Conservation (phyloP, 2,888 invertebrate genomes). For the Brachylomia viminalis region DNA sequence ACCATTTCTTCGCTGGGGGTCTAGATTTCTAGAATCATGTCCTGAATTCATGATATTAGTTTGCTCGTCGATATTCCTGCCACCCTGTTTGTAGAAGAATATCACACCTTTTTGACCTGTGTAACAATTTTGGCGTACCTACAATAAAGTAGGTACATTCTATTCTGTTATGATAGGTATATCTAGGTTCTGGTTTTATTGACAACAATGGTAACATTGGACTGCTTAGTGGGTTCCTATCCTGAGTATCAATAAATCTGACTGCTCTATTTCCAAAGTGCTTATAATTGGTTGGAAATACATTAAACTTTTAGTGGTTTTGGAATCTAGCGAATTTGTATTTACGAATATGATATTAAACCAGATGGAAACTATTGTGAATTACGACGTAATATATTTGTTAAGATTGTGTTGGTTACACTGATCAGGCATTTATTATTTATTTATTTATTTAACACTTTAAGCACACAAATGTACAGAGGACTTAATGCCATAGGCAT, state of each 20-base stretch:
- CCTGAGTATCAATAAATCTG: conserved; percentile 12
- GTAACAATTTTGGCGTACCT: neutral
- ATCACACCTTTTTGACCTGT: neutral
- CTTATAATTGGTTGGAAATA: neutral
- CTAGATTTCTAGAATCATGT: too few species aligned
- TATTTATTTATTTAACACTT: too few species aligned
- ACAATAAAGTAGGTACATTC: neutral
- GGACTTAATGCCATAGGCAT: too few species aligned
- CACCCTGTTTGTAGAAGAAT: neutral
- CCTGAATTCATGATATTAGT: too few species aligned
- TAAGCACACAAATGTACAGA: too few species aligned
- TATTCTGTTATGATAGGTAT: neutral
- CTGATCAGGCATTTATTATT: neutral
- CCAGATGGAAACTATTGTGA: neutral
- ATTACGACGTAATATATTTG: neutral
- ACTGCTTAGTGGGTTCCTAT: conserved; percentile 1
- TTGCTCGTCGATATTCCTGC: too few species aligned
- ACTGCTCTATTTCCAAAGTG: conserved; percentile 14
- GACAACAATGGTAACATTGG: neutral
- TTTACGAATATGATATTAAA: neutral
- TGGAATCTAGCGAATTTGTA: neutral
- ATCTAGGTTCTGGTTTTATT: neutral
- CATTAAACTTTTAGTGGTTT: conserved; percentile 12
- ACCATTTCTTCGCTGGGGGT: too few species aligned
- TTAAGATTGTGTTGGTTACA: neutral